Percentiles rank a stretch among this genome's conserved stretches.
Conservation (phyloP, 2,113 vertebrate species). For the Todiramphus chloris region DNA sequence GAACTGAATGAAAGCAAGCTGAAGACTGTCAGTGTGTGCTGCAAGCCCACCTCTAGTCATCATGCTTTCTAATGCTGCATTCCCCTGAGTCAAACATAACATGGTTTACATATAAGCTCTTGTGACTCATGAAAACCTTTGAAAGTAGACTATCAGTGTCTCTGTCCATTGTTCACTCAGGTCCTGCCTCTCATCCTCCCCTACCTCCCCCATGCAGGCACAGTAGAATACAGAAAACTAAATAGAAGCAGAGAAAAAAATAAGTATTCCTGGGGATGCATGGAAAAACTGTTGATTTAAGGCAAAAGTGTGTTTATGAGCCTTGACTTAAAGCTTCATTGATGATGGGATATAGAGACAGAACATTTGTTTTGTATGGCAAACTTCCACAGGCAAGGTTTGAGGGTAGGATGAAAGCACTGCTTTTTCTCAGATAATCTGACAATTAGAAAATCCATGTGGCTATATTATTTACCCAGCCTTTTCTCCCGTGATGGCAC, state of each 20-base stretch:
- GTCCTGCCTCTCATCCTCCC: background rate
- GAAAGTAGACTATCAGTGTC: background rate
- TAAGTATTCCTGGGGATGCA: background rate
- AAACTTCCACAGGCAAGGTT: background rate
- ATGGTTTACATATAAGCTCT: background rate
- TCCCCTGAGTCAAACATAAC: background rate
- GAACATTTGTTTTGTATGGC: accelerated
- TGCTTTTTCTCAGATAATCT: background rate
- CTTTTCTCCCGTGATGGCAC: background rate
- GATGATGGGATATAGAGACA: background rate
- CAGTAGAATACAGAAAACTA: background rate
- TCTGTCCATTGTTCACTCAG: background rate
- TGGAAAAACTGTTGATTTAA: background rate
- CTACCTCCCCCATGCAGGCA: background rate
- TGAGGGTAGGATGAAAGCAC: background rate
- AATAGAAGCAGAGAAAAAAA: background rate
- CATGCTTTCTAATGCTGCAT: background rate
- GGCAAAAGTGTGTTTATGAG: background rate
- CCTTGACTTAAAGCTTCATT: background rate
- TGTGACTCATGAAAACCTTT: background rate
- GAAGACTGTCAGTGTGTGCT: background rate
- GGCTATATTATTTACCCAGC: background rate
- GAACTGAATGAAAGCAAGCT: background rate
- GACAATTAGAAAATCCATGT: background rate
- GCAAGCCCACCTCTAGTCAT: background rate